These are phyloP conservation scores for Congeria kusceri DNA, from an alignment of 2,888 invertebrate genomes.

Conservation along the genomic window DNA sequence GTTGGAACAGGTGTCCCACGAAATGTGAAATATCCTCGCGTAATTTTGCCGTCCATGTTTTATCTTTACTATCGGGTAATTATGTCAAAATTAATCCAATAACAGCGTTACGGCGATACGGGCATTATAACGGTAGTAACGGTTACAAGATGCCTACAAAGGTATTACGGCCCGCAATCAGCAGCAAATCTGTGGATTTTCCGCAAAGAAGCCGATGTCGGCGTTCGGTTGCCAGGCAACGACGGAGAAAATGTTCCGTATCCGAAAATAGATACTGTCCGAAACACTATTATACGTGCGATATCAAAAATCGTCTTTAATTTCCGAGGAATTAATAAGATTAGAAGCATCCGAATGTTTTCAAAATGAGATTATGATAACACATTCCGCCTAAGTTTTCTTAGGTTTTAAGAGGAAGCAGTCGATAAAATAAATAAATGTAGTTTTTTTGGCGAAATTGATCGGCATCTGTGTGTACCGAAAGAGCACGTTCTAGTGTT, in stretches of 20 bases:
- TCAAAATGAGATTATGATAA: neutral
- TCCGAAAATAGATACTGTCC: neutral
- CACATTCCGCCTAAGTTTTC: no score
- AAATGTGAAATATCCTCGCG: no score
- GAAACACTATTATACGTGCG: neutral
- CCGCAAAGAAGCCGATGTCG: no score
- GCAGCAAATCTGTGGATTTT: no score
- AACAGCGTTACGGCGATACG: conserved; percentile 53
- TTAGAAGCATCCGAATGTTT: neutral
- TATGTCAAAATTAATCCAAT: conserved; percentile 67
- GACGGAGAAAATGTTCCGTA: neutral
- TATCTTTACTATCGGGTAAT: conserved; percentile 72
- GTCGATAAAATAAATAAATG: no score
- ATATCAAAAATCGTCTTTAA: neutral
- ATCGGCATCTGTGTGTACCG: no score
- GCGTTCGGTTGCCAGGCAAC: neutral
- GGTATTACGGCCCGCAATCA: conserved; percentile 9
- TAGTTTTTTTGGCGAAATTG: no score
- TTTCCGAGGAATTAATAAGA: conserved; percentile 2
- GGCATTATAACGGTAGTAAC: conserved; percentile 22
- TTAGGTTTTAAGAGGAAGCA: no score
- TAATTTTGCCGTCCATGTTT: conserved; percentile 36
- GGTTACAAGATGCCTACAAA: conserved; percentile 42
- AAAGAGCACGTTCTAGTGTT: no score
- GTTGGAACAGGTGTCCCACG: no score